These are phyloP conservation scores for Dallia pectoralis DNA, from an alignment of 2,797 vertebrate species.

Conservation along the genomic window DNA sequence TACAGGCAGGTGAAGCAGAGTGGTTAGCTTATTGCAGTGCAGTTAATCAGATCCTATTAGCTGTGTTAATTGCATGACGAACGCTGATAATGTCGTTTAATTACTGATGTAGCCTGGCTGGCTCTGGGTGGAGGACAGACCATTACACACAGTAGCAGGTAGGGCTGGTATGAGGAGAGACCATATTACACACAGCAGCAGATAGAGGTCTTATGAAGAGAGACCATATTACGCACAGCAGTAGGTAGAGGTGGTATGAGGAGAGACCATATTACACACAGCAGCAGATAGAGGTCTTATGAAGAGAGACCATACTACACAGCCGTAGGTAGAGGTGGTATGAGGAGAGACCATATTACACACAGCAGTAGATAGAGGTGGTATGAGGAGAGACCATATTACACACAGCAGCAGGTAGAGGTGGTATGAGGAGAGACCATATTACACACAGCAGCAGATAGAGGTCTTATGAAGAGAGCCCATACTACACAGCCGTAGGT, in stretches of 20 bases:
- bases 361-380: slow-evolving; percentile 52
- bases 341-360: slow-evolving; percentile 54
- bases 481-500: no score
- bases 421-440: slow-evolving; percentile 63
- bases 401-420: slow-evolving; percentile 45
- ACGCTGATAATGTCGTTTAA: slow-evolving; percentile 70
- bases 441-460: slow-evolving; percentile 42
- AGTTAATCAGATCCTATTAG: slow-evolving; percentile 68
- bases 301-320: slow-evolving; percentile 50
- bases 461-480: slow-evolving; percentile 68
- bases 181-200: slow-evolving; percentile 37
- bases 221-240: slow-evolving; percentile 42
- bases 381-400: slow-evolving; percentile 59
- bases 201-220: slow-evolving; percentile 69
- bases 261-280: slow-evolving; percentile 47
- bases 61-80: slow-evolving; percentile 69
- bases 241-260: no score
- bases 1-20: slow-evolving; percentile 50
- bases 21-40: slow-evolving; percentile 50
- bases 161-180: slow-evolving; percentile 70
- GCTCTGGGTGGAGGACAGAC: slow-evolving; percentile 66
- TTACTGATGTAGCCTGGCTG: slow-evolving; percentile 57
- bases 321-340: no score
- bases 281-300: slow-evolving; percentile 60
- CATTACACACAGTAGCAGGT: slow-evolving; percentile 39